Evolutionary conservation across 2,113 vertebrate species (phyloP), one percentile per base, ranked within the genome.

Genomic region (Melierax canorus): DNA sequence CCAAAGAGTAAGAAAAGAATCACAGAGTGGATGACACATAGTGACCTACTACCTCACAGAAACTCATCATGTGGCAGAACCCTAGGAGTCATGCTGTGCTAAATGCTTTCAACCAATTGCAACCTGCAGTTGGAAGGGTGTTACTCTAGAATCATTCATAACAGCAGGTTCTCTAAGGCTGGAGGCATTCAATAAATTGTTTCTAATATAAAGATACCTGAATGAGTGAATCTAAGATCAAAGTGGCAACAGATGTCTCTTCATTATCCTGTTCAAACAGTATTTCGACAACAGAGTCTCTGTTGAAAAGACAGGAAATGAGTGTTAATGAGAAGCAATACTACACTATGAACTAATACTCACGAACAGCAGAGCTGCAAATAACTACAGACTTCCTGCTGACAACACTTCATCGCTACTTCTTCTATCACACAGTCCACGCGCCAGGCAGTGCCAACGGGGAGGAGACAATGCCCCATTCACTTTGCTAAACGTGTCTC

Each of bases 221-320:
- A 66, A 99, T 97, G 36, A 99, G 98, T 14, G 99, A 98, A 89
- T 99, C 99, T 17, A 99, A 94, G 86, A 99, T 99, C 95, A 99
- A 98, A 34, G 99, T 99, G 89, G 99, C 99, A 78, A 99, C 98
- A 20, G 99, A 99, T 88, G 99, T 99, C 97, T 99, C 99, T 88
- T 99, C 99, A 22, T 99, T 99, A 96, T 99, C 99, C 98, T 99
- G 99, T 63, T 99, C 99, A 97, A 99, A 99, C 67, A 99, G 97
- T 67, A 99, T 99, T 98, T 99, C 99, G 21, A 99, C 99, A 78
- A 99, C 98, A 0, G 99, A 99, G 97, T 99, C 99, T 96, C 99
- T 99, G 96, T 71, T 80, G 83, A 94, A 34, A 86, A 95, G 67
- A 84, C 79, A 96, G 68, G 88, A 78, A 79, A 32, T 34, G 63